Evolutionary conservation across 1,140 invertebrate genomes (phyloP).

Genomic region (Chymomyza costata): DNA sequence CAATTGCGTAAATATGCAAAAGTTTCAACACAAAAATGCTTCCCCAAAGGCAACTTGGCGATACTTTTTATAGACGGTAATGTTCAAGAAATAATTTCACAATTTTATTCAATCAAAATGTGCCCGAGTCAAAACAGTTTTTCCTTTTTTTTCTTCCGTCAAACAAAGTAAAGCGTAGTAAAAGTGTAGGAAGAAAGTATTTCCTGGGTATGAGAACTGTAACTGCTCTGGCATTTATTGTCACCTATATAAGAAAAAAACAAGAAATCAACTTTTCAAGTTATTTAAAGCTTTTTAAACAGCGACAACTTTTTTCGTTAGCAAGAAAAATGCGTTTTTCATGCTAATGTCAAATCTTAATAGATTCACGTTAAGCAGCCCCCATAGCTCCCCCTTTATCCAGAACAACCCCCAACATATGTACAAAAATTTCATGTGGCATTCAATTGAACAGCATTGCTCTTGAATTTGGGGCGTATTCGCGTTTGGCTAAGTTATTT

Average conservation of each 20-base stretch:
- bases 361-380: constrained; percentile 29
- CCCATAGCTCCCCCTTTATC: not conserved
- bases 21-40: constrained; percentile 18
- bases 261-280: constrained; percentile 42
- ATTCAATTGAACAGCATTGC: constrained; percentile 50
- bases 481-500: constrained; percentile 49
- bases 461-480: constrained; percentile 46
- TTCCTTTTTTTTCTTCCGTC: constrained; percentile 11
- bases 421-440: constrained; percentile 43
- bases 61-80: constrained; percentile 2
- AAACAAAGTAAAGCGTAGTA: constrained; percentile 17
- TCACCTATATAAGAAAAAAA: constrained; percentile 39
- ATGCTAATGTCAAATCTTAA: constrained; percentile 64
- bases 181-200: too few relatives aligned
- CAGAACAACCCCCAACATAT: constrained; percentile 31
- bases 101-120: constrained; percentile 60
- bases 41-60: constrained; percentile 14
- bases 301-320: constrained; percentile 26
- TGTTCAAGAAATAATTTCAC: constrained; percentile 51
- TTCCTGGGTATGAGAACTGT: too few relatives aligned
- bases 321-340: constrained; percentile 64
- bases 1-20: constrained; percentile 59
- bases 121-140: constrained; percentile 30
- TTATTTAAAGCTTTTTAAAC: constrained; percentile 53
- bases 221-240: constrained; percentile 32